A percentile compares a stretch with the other conserved stretches of the same genome.
Evolutionary conservation across 2,113 vertebrate species (phyloP).

Genomic region (Daphoenositta chrysoptera): DNA sequence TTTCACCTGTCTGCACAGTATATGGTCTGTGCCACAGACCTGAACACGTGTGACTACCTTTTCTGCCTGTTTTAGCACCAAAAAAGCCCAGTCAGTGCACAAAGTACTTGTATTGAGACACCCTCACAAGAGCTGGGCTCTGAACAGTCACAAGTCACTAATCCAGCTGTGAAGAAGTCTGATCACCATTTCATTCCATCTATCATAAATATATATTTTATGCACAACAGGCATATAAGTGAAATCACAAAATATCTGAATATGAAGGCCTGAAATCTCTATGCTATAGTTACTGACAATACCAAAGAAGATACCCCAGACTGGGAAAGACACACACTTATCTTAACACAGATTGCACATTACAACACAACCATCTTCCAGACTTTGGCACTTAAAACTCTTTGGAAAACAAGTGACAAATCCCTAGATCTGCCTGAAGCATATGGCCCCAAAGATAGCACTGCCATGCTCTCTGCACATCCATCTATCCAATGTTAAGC

Average conservation of each 20-base stretch:
- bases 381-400: neutral
- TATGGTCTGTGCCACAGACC: neutral
- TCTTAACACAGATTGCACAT: neutral
- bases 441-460: neutral
- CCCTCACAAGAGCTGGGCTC: neutral
- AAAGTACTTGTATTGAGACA: neutral
- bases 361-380: neutral
- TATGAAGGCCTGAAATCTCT: neutral
- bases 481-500: fast-evolving
- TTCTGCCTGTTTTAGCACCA: neutral
- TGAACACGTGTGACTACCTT: neutral
- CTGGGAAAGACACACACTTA: neutral
- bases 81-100: fast-evolving
- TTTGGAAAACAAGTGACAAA: neutral
- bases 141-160: neutral
- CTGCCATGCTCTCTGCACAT: fast-evolving
- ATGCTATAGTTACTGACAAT: too few relatives aligned
- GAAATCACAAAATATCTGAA: neutral
- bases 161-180: neutral
- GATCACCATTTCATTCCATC: neutral
- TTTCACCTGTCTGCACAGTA: neutral
- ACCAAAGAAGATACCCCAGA: neutral
- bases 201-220: neutral
- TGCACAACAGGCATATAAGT: neutral
- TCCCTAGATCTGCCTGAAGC: neutral